Conservation (phyloP, 1,140 invertebrate genomes). For the Diorhabda carinulata region DNA sequence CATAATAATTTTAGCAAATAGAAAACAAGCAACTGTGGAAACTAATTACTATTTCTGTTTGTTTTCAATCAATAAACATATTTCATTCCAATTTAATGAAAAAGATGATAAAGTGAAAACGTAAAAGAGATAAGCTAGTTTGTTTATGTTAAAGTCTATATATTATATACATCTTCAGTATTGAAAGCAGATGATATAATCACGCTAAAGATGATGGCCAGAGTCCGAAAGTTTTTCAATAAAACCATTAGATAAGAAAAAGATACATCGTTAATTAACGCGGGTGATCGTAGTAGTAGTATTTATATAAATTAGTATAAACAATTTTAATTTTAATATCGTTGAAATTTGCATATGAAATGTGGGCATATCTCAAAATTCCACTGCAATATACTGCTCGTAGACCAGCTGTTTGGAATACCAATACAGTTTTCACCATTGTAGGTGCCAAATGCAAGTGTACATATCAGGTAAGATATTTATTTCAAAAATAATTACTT, state of each 20-base stretch:
- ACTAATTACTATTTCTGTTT: not conserved
- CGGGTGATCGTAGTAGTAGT: not conserved
- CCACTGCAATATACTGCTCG: conserved; percentile 3
- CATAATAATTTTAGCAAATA: no score
- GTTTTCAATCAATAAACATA: not conserved
- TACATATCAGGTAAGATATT: conserved; percentile 3
- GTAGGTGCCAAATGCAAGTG: not conserved
- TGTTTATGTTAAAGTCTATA: conserved; percentile 2
- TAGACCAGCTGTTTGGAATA: conserved; percentile 4
- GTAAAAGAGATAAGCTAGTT: conserved; percentile 10
- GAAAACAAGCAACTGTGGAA: no score
- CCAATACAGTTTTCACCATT: not conserved
- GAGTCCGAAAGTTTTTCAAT: conserved; percentile 7
- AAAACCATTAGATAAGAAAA: conserved; percentile 5
- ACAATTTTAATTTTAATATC: not conserved
- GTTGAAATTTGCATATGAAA: not conserved
- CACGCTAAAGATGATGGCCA: conserved; percentile 5
- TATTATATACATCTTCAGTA: not conserved
- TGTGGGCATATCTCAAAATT: conserved; percentile 4
- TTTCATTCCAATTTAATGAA: not conserved
- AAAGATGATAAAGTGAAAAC: not conserved
- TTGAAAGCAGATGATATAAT: not conserved
- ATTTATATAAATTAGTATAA: not conserved
- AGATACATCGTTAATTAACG: not conserved
- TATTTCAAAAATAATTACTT: not conserved